Evolutionary conservation across 2,888 invertebrate genomes (phyloP).

Genomic region (Biston betularia): DNA sequence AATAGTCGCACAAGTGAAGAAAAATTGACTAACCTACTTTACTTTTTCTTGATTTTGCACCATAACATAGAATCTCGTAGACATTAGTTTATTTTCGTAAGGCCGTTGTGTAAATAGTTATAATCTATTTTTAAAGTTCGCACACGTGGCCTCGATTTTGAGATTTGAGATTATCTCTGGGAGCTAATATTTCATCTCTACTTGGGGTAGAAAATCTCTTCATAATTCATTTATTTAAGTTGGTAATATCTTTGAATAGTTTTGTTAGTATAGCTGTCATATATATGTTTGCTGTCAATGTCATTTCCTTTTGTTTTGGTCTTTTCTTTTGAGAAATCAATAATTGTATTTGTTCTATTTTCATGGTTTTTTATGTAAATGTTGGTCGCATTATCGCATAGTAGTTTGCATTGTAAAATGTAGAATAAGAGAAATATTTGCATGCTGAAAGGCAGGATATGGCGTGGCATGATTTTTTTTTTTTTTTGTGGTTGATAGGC

Average conservation of each 20-base stretch:
- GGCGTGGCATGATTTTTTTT: no score
- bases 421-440: no score
- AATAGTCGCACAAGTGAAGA: neutral
- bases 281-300: no score
- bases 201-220: slow-evolving; percentile 50
- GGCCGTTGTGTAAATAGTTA: slow-evolving; percentile 55
- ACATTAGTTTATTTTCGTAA: slow-evolving; percentile 59
- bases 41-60: slow-evolving; percentile 26
- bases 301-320: no score
- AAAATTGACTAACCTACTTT: slow-evolving; percentile 26
- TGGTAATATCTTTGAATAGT: neutral
- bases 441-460: no score
- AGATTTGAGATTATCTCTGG: slow-evolving; percentile 56
- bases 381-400: no score
- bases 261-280: neutral
- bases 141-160: slow-evolving; percentile 63
- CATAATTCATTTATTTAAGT: slow-evolving; percentile 58
- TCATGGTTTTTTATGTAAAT: no score
- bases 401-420: no score
- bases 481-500: no score
- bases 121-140: slow-evolving; percentile 66
- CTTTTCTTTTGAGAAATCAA: no score
- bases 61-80: slow-evolving; percentile 51
- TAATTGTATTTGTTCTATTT: no score
- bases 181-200: slow-evolving; percentile 57